Percentiles rank a stretch among this genome's conserved stretches.
phyloP scores from a whole-genome alignment of 30 jellyfish, hydroid and myxozoan genomes.

The Turritopsis rubra region DNA sequence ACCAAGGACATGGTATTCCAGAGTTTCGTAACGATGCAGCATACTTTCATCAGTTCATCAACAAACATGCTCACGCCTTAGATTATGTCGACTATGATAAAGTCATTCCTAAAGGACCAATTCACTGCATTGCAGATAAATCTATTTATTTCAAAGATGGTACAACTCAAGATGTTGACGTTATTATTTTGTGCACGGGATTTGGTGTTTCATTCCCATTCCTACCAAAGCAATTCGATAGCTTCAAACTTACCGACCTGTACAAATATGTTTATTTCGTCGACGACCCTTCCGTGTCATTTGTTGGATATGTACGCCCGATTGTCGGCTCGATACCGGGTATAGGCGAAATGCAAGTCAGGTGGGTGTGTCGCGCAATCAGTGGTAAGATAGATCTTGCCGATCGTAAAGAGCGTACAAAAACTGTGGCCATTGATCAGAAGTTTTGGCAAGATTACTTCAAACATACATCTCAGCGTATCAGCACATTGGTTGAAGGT shows the following conservation, averaged over 20 bases:
- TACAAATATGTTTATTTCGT: constrained; percentile 57
- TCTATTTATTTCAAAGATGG: constrained; percentile 53
- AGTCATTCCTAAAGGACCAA: constrained; percentile 78
- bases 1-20: constrained; percentile 95
- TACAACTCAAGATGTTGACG: constrained; percentile 42
- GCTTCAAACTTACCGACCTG: constrained; percentile 33
- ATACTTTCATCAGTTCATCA: constrained; percentile 65
- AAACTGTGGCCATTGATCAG: constrained; percentile 40
- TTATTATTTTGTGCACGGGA: constrained; percentile 78
- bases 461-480: constrained; percentile 57
- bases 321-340: constrained; percentile 87
- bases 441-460: constrained; percentile 61
- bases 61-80: constrained; percentile 85
- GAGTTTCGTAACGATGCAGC: constrained; percentile 63
- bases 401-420: constrained; percentile 16
- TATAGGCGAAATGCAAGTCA: constrained; percentile 74
- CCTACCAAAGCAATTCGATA: constrained; percentile 23
- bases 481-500: constrained; percentile 76
- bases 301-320: constrained; percentile 77
- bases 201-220: constrained; percentile 56
- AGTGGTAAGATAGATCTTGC: constrained; percentile 48
- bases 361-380: constrained; percentile 67
- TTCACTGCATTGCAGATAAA: constrained; percentile 40
- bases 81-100: constrained; percentile 58
- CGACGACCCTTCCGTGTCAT: constrained; percentile 64